Evolutionary conservation across 2,888 invertebrate genomes (phyloP).

Genomic region (Calephelis perditalis): DNA sequence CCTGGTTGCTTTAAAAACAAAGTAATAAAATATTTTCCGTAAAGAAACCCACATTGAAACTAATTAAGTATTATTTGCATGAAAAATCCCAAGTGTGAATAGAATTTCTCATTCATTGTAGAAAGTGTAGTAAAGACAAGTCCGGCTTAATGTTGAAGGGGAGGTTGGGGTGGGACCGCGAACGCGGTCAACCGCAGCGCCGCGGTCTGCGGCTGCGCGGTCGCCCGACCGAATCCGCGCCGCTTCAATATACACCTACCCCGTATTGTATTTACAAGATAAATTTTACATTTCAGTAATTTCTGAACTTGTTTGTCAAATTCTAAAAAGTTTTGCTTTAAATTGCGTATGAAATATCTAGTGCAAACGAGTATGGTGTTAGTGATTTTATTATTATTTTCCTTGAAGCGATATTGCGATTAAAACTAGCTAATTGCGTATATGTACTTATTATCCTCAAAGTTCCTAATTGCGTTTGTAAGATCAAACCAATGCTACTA

Average conservation of each 20-base stretch:
- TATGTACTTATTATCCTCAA: too few species aligned
- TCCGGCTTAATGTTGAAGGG: conserved; percentile 40
- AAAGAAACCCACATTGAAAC: conserved; percentile 2
- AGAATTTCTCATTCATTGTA: conserved; percentile 15
- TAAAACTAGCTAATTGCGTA: too few species aligned
- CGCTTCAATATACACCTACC: conserved; percentile 30
- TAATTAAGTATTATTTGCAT: conserved; percentile 13
- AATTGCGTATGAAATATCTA: background rate
- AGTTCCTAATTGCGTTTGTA: too few species aligned
- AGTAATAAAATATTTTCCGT: too few species aligned
- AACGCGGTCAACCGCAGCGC: conserved; percentile 30
- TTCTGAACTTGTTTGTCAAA: background rate
- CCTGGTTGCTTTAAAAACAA: too few species aligned
- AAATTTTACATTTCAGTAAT: conserved; percentile 23
- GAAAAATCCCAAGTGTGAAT: conserved; percentile 15
- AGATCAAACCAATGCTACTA: too few species aligned
- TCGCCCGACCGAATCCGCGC: conserved; percentile 35
- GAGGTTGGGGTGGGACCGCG: conserved; percentile 26
- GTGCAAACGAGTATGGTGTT: background rate
- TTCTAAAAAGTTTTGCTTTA: background rate
- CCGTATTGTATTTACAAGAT: conserved; percentile 25
- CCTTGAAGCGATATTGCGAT: too few species aligned
- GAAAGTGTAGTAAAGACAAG: conserved; percentile 38
- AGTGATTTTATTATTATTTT: background rate
- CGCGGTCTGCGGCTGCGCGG: conserved; percentile 33